These are phyloP conservation scores for Gisinianus flammeolus DNA, from an alignment of 2,888 invertebrate species.

Conservation along the genomic window DNA sequence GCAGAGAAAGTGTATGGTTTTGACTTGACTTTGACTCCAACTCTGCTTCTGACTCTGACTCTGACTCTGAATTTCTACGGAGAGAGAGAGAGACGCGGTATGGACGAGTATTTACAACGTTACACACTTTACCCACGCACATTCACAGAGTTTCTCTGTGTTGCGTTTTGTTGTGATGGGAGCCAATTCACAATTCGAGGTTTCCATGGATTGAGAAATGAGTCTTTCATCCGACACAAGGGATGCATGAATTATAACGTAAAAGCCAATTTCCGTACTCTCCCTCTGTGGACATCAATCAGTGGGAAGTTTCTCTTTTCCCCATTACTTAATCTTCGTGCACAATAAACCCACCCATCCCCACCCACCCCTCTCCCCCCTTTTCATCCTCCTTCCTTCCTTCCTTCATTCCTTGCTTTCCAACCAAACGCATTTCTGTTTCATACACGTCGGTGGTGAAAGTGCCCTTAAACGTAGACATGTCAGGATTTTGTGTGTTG, in stretches of 20 bases:
- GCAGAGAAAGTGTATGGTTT: background rate
- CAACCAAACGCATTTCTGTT: background rate
- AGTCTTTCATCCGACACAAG: conserved; percentile 27
- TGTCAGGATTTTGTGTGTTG: background rate
- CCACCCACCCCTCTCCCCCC: background rate
- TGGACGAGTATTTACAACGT: background rate
- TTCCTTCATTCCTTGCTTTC: conserved; percentile 1
- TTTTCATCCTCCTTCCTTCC: background rate
- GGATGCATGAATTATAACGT: conserved; percentile 35
- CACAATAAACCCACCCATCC: background rate
- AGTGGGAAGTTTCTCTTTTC: conserved; percentile 20
- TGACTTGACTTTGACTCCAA: background rate
- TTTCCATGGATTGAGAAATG: conserved; percentile 31
- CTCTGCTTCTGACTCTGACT: background rate
- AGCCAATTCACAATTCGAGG: background rate
- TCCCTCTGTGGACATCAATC: conserved; percentile 34
- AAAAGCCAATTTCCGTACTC: conserved; percentile 35
- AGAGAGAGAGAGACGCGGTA: no score
- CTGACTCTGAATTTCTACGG: background rate
- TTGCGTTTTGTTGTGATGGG: background rate
- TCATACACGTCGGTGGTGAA: background rate
- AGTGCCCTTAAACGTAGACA: background rate
- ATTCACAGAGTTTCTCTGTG: no score
- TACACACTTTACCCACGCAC: no score
- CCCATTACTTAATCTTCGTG: background rate